phyloP scores from a whole-genome alignment of 1,140 invertebrate species.

The Onthophagus taurus region DNA sequence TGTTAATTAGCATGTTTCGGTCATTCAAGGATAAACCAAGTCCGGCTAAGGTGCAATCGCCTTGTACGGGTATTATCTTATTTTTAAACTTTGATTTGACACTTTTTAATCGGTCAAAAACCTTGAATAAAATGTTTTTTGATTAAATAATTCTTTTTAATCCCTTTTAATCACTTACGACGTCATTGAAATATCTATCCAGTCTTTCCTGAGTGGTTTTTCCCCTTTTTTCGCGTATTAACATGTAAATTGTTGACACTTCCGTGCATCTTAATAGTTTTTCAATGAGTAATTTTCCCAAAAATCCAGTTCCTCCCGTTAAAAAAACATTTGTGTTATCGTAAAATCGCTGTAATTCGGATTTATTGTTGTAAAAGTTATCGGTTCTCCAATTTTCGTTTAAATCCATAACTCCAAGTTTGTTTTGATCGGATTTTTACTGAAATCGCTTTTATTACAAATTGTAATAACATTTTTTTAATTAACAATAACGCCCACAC shows the following conservation, averaged over 20 bases:
- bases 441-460: too few relatives aligned
- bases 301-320: conserved; percentile 70
- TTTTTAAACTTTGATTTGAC: conserved; percentile 10
- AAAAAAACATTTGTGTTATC: conserved; percentile 57
- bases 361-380: not conserved
- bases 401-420: too few relatives aligned
- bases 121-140: conserved; percentile 3
- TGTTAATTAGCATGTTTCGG: conserved; percentile 43
- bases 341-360: not conserved
- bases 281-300: conserved; percentile 81
- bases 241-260: conserved; percentile 64
- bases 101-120: conserved; percentile 1
- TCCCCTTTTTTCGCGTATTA: conserved; percentile 72
- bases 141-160: not conserved
- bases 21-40: conserved; percentile 54
- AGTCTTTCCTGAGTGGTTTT: conserved; percentile 53
- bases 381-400: not conserved
- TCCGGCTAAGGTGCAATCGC: conserved; percentile 37
- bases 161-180: conserved; percentile 42
- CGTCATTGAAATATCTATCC: conserved; percentile 51
- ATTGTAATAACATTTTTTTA: too few relatives aligned
- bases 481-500: too few relatives aligned
- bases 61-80: conserved; percentile 37
- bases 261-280: conserved; percentile 74
- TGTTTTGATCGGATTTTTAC: too few relatives aligned